A percentile compares a stretch with the other conserved stretches of the same genome.
Conservation (phyloP, 2,797 vertebrate species). For the Ceyx erithaca region DNA sequence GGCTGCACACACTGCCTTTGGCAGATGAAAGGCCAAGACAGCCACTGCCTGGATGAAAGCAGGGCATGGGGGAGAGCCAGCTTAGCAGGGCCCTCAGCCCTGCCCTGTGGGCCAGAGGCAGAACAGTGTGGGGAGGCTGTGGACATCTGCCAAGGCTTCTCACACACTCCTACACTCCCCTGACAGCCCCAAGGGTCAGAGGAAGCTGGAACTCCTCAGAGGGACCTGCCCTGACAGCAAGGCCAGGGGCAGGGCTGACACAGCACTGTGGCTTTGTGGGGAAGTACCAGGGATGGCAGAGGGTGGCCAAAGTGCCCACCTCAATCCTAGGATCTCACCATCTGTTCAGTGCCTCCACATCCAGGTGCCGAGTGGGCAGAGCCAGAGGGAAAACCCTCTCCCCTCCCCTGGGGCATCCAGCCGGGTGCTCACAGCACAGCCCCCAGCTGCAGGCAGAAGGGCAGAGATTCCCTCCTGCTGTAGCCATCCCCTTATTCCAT, state of each 20-base stretch:
- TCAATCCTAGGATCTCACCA: not conserved
- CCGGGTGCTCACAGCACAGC: not conserved
- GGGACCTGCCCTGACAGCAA: not conserved
- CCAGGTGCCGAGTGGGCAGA: not conserved
- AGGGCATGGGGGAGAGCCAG: accelerated
- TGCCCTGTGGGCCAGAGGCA: accelerated
- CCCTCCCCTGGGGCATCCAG: not conserved
- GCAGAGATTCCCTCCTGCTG: accelerated
- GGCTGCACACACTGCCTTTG: not conserved
- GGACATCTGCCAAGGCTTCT: not conserved
- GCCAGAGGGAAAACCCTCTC: not conserved
- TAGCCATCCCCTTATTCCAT: not conserved
- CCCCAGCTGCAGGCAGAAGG: not conserved
- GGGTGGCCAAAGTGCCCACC: not conserved
- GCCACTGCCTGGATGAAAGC: accelerated
- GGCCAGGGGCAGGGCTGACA: accelerated
- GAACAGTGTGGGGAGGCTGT: not conserved
- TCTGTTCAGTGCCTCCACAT: not conserved
- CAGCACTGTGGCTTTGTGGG: not conserved
- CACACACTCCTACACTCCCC: accelerated
- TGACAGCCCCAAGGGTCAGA: accelerated
- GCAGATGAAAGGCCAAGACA: not conserved
- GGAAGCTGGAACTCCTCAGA: not conserved
- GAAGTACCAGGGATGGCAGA: not conserved
- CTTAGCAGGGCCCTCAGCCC: not conserved